phyloP scores from a whole-genome alignment of 2,797 vertebrate species.

The Gymnothorax reevesii region DNA sequence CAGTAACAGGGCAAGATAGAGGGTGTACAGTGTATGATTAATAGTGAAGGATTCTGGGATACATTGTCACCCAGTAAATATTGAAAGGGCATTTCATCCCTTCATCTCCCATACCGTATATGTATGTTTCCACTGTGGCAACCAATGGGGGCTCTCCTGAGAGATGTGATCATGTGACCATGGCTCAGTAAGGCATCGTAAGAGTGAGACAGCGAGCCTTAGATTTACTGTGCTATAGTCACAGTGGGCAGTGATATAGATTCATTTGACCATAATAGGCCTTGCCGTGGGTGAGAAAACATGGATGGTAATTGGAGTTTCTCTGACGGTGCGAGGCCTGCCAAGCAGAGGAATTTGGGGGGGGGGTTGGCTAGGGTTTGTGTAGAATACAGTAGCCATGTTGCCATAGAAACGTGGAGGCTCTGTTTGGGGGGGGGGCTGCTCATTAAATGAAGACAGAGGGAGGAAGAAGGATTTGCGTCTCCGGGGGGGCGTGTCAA shows the following conservation, averaged over 20 bases:
- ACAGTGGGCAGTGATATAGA: slow-evolving; percentile 52
- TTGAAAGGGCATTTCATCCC: slow-evolving; percentile 43
- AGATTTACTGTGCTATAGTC: slow-evolving; percentile 71
- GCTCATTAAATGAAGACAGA: slow-evolving; percentile 53
- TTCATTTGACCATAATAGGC: slow-evolving; percentile 80
- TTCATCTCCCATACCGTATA: slow-evolving; percentile 73
- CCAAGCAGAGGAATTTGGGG: slow-evolving; percentile 45
- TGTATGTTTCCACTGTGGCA: slow-evolving; percentile 68
- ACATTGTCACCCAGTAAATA: slow-evolving; percentile 57
- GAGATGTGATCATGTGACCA: slow-evolving; percentile 66
- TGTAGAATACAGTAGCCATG: slow-evolving; percentile 63
- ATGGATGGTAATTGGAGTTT: slow-evolving; percentile 72
- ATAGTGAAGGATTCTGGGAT: slow-evolving; percentile 49
- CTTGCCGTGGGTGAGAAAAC: slow-evolving; percentile 60
- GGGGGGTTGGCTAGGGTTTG: slow-evolving; percentile 44
- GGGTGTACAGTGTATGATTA: slow-evolving; percentile 15
- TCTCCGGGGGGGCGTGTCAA: slow-evolving; percentile 48
- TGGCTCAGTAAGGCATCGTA: slow-evolving; percentile 66
- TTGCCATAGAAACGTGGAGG: slow-evolving; percentile 58
- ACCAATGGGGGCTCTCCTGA: slow-evolving; percentile 78
- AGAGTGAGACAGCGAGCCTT: slow-evolving; percentile 64
- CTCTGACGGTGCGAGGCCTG: slow-evolving; percentile 63
- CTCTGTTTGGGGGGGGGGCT: slow-evolving; percentile 42
- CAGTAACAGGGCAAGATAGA: slow-evolving; percentile 9
- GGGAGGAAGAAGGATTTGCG: slow-evolving; percentile 48